These are phyloP conservation scores for Ceuthmochares aereus DNA, from an alignment of 2,113 vertebrate genomes.

Conservation along the genomic window DNA sequence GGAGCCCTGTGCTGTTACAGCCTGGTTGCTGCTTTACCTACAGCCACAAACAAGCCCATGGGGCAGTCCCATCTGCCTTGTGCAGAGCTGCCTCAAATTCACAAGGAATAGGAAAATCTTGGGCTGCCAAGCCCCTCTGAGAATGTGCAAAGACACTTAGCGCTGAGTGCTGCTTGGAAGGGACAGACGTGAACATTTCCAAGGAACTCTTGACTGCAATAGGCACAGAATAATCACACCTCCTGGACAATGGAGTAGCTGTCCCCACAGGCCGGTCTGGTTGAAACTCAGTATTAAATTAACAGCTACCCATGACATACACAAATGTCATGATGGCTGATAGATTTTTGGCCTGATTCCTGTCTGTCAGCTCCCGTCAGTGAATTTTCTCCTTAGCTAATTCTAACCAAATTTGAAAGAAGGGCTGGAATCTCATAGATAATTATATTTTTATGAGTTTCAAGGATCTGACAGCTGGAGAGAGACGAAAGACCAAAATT, in stretches of 20 bases:
- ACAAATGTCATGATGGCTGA: neutral
- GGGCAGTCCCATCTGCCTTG: neutral
- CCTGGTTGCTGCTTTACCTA: neutral
- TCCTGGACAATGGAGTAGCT: neutral
- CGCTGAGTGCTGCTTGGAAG: neutral
- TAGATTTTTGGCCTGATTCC: slow-evolving; percentile 39
- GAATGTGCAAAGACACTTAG: neutral
- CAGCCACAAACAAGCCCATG: neutral
- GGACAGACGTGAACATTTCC: neutral
- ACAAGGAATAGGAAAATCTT: neutral
- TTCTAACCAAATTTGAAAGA: slow-evolving; percentile 52
- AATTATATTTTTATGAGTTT: slow-evolving; percentile 60
- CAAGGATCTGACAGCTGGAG: slow-evolving; percentile 42
- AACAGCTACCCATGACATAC: neutral
- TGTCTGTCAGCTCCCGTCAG: neutral
- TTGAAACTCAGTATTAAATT: neutral
- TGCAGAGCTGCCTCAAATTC: neutral
- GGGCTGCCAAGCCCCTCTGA: neutral
- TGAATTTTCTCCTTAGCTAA: slow-evolving; percentile 33
- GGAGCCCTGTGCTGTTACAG: neutral
- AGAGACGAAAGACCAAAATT: slow-evolving; percentile 46
- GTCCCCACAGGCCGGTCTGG: neutral
- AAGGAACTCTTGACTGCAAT: neutral
- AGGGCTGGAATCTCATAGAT: slow-evolving; percentile 27
- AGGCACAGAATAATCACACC: neutral